Evolutionary conservation across 2,888 invertebrate species (phyloP), one percentile per base, ranked within the genome.

Genomic region (Gerosis bhagava): DNA sequence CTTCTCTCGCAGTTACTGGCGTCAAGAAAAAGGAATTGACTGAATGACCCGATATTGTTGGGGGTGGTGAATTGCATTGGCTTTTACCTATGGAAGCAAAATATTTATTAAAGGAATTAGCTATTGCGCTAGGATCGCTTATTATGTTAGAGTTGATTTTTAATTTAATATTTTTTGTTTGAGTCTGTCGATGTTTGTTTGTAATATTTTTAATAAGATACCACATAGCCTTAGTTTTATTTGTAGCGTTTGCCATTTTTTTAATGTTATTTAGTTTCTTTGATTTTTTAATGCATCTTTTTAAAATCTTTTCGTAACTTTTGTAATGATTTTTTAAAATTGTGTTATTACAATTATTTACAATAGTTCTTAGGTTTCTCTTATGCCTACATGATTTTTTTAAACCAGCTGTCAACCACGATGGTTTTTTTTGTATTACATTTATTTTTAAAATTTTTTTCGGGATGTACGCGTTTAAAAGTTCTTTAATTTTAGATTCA

Each of bases 301-400:
- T 29, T 10, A 29, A 11, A 25, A 11, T 37, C 10, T 22, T 22
- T 13, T n/a, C n/a, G 32, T 16, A 17, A 17, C 13, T 25, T 48
- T 28, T 8, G 72, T 93, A 93, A 3, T 29, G 29, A n/a, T 3
- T 3, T 29, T 29, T 29, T 29, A 29, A 8, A 15, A 29, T 29
- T 15, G 13, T 29, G 16, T 29, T 15, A 16, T 29, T 29, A n/a
- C 15, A n/a, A n/a, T 29, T 13, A 16, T 29, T 29, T 15, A 8
- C n/a, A n/a, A 29, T 15, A 15, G 16, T 29, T 29, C 29, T 13
- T 1, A 29, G 16, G n/a, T n/a, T 4, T n/a, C 29, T 29, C n/a
- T 29, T 29, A 29, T 29, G 29, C n/a, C n/a, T 29, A 29, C 13
- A 8, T n/a, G 29, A 29, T 3, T 2, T 29, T 29, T 29, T 29